Conservation (phyloP, 2,888 invertebrate species). For the Diaphora mendica region DNA sequence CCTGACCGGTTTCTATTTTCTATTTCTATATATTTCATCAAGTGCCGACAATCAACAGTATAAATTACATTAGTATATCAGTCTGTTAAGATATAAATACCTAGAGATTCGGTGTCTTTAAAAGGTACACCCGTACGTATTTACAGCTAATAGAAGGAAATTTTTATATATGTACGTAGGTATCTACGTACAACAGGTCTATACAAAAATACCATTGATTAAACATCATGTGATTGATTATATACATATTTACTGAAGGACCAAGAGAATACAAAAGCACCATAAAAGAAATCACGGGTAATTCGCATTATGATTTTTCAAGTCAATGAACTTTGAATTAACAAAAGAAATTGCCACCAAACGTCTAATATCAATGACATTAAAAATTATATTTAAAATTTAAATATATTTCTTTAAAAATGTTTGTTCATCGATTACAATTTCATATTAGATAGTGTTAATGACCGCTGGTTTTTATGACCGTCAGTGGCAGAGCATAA, state of each 20-base stretch:
- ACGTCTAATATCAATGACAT: not conserved
- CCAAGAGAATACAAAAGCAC: not conserved
- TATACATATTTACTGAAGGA: not conserved
- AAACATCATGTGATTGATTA: not conserved
- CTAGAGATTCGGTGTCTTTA: not conserved
- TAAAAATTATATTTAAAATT: not conserved
- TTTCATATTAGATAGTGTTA: not conserved
- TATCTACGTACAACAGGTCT: not conserved
- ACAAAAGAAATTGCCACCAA: not conserved
- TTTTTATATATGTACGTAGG: not conserved
- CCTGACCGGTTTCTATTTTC: too few relatives aligned
- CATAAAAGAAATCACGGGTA: not conserved
- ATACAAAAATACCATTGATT: not conserved
- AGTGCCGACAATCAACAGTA: too few relatives aligned
- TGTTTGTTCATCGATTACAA: not conserved
- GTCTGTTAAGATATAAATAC: not conserved
- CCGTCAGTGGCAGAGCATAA: not conserved
- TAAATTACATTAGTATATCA: not conserved
- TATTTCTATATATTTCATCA: too few relatives aligned
- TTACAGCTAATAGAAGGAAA: not conserved
- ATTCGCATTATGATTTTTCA: not conserved
- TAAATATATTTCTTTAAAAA: not conserved
- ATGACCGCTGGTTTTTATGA: slow-evolving; percentile 1
- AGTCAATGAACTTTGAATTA: not conserved
- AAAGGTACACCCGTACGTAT: not conserved